Evolutionary conservation across 2,888 invertebrate genomes (phyloP), one percentile per base, ranked within the genome.

Genomic region (Boloria selene): DNA sequence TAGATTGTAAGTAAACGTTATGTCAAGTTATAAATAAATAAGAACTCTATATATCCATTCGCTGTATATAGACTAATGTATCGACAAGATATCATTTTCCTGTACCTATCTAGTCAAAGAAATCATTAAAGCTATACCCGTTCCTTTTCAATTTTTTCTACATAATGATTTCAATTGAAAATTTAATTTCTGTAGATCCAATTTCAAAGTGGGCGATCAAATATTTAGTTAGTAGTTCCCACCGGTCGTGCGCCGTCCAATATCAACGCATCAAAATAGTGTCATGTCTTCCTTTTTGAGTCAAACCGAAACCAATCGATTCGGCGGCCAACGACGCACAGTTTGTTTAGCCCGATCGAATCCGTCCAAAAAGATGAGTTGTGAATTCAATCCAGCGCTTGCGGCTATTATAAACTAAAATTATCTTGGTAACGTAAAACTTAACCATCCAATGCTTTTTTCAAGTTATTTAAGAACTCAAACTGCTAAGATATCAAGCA

Each of bases 341-440:
- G 88, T 91, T 91, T 90, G 88, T 89, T 91, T 90, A 91, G 82
- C 79, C 73, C 82, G 80, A 79, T 81, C 84, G 83, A 83, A 85
- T 79, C 85, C 76, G 71, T 42, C 84, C 83, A 92, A 91, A 91
- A 91, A 86, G 88, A 89, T 74, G 77, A 90, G 76, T 86, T 82
- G 82, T 83, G 87, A 82, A 90, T 87, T 88, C 84, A 87, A 87
- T 87, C 86, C 82, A 79, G 72, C 74, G 70, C 73, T 67, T 42
- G 55, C 52, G 55, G 10, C n/a, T 65, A 71, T 69, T 72, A 72
- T 65, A 70, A 56, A 38, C 7, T 13, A 64, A 53, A 60, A 59
- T 26, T 31, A 52, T 64, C 45, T 54, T 18, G 60, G 54, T 13
- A n/a, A 7, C 13, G 45, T n/a, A 7, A 51, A 14, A 14, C 5